Conservation (phyloP, 1,140 invertebrate genomes). For the Pantala flavescens region DNA sequence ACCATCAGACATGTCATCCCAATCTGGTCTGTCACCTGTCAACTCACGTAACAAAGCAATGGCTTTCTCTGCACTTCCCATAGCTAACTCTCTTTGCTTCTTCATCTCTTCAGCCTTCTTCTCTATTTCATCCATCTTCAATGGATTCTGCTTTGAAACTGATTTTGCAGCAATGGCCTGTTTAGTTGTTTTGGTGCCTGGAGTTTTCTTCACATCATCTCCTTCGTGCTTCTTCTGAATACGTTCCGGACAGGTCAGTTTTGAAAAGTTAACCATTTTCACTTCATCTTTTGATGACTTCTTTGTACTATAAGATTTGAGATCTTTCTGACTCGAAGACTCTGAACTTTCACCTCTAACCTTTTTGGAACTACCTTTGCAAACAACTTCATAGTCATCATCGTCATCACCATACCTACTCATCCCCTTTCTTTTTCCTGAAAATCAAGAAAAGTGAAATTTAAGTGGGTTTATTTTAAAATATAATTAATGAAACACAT, state of each 20-base stretch:
- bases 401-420: background rate
- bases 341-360: too few relatives aligned
- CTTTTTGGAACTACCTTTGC: too few relatives aligned
- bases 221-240: background rate
- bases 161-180: too few relatives aligned
- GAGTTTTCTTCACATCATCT: background rate
- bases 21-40: background rate
- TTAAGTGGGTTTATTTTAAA: background rate
- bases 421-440: background rate
- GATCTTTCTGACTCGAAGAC: too few relatives aligned
- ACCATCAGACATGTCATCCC: background rate
- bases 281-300: background rate
- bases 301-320: background rate
- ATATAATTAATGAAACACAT: background rate
- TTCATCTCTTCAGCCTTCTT: background rate
- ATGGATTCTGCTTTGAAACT: background rate
- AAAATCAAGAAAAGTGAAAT: background rate
- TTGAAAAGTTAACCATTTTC: background rate
- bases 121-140: background rate
- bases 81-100: background rate
- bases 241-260: background rate
- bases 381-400: too few relatives aligned
- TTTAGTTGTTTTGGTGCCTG: too few relatives aligned
- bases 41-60: background rate
- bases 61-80: background rate